Conservation (phyloP, 2,888 invertebrate genomes). For the Phoenoteleia sp. region DNA sequence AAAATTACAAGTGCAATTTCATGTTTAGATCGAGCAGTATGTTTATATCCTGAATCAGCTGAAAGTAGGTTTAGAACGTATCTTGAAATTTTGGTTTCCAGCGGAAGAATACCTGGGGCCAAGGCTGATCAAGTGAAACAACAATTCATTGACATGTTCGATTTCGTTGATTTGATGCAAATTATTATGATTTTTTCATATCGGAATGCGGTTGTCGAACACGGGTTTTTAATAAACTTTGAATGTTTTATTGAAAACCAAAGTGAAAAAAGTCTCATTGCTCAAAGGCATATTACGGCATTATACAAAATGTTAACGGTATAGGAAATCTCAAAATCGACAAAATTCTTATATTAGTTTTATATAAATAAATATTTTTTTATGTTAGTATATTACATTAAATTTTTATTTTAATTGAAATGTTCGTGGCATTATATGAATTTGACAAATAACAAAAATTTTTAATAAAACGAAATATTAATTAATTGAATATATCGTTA, state of each 20-base stretch:
- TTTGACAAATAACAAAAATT: too few relatives aligned
- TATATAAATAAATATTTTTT: too few relatives aligned
- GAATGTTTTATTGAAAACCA: constrained; percentile 72
- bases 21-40: constrained; percentile 9
- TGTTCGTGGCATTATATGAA: too few relatives aligned
- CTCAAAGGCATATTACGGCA: constrained; percentile 67
- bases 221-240: constrained; percentile 70
- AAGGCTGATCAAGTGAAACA: constrained; percentile 17
- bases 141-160: constrained; percentile 6
- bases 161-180: constrained; percentile 44
- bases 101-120: not conserved
- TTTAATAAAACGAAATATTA: too few relatives aligned
- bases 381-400: too few relatives aligned
- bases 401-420: too few relatives aligned
- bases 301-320: constrained; percentile 53
- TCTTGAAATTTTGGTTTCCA: constrained; percentile 9
- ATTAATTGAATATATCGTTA: too few relatives aligned
- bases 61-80: not conserved
- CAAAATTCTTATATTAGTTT: constrained; percentile 65
- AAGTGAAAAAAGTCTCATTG: constrained; percentile 63
- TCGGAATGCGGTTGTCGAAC: constrained; percentile 71
- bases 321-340: constrained; percentile 51
- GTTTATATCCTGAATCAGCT: not conserved
- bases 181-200: constrained; percentile 68
- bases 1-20: constrained; percentile 10